Conservation (phyloP, 2,113 vertebrate species). For the Labrus mixtus region DNA sequence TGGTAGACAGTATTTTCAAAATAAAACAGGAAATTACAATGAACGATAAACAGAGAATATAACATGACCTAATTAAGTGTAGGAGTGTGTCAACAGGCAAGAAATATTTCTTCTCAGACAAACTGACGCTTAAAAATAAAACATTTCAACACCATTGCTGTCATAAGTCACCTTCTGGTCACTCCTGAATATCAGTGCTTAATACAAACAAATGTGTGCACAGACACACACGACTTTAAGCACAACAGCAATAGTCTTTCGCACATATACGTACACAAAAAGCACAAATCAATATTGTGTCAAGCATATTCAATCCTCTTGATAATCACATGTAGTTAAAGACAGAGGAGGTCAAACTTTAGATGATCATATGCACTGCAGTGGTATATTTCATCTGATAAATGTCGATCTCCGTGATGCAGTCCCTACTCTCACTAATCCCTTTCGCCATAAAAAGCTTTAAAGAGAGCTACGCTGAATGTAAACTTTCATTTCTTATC, state of each 20-base stretch:
- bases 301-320: too few species aligned
- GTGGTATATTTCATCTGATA: slow-evolving; percentile 32
- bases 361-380: not conserved
- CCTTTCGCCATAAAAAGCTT: slow-evolving; percentile 53
- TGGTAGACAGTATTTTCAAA: too few species aligned
- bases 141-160: slow-evolving; percentile 8
- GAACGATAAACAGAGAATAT: too few species aligned
- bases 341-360: slow-evolving; percentile 12
- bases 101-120: slow-evolving; percentile 31
- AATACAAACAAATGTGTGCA: too few species aligned
- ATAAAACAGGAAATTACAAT: slow-evolving; percentile 53
- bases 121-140: slow-evolving; percentile 10
- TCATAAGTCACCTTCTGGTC: not conserved
- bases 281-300: too few species aligned
- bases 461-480: slow-evolving; percentile 50
- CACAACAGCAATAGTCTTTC: too few species aligned
- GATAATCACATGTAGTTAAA: not conserved
- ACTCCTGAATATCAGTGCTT: slow-evolving; percentile 3
- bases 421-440: slow-evolving; percentile 52
- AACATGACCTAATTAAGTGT: slow-evolving; percentile 39
- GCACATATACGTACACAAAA: too few species aligned
- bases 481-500: slow-evolving; percentile 77
- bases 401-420: slow-evolving; percentile 8
- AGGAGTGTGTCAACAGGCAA: slow-evolving; percentile 1
- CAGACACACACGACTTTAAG: too few species aligned